Conservation (phyloP, 64 coral and sea anemone species). For the Pocillopora verrucosa region DNA sequence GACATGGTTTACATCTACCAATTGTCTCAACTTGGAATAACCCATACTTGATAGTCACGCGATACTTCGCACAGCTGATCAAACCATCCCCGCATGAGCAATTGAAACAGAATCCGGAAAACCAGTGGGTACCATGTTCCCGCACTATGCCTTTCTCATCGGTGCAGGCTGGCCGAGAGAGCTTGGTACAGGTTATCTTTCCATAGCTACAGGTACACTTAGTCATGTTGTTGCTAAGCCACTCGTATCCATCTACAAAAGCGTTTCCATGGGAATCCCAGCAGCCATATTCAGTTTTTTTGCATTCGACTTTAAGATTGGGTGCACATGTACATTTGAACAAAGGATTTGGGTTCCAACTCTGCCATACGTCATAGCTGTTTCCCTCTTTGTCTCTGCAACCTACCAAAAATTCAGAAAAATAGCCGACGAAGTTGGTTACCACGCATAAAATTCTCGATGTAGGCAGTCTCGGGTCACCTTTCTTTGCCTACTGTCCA, state of each 20-base stretch:
- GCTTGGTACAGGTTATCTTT: slow-evolving; percentile 7
- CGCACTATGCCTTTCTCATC: background rate
- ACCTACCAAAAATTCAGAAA: background rate
- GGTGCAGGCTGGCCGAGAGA: slow-evolving; percentile 34
- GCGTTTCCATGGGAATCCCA: slow-evolving; percentile 8
- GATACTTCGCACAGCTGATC: slow-evolving; percentile 14
- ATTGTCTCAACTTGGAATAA: background rate
- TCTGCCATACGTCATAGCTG: slow-evolving; percentile 4
- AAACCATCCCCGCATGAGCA: slow-evolving; percentile 5
- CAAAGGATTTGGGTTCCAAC: slow-evolving; percentile 19
- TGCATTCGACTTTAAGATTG: background rate
- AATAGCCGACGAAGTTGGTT: background rate
- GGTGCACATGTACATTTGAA: background rate
- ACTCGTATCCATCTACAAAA: background rate
- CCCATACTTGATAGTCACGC: slow-evolving; percentile 21
- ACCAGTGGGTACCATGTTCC: slow-evolving; percentile 31
- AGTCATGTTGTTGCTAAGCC: slow-evolving; percentile 18
- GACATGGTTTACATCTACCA: slow-evolving; percentile 7
- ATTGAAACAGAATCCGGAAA: slow-evolving; percentile 18
- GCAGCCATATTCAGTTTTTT: slow-evolving; percentile 11
- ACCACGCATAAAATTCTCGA: background rate
- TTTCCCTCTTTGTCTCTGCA: slow-evolving; percentile 39
- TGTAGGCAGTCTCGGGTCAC: no score
- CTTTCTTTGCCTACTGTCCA: no score
- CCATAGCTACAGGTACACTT: background rate